Evolutionary conservation across 2,797 vertebrate genomes (phyloP).

Genomic region (Coendou prehensilis): DNA sequence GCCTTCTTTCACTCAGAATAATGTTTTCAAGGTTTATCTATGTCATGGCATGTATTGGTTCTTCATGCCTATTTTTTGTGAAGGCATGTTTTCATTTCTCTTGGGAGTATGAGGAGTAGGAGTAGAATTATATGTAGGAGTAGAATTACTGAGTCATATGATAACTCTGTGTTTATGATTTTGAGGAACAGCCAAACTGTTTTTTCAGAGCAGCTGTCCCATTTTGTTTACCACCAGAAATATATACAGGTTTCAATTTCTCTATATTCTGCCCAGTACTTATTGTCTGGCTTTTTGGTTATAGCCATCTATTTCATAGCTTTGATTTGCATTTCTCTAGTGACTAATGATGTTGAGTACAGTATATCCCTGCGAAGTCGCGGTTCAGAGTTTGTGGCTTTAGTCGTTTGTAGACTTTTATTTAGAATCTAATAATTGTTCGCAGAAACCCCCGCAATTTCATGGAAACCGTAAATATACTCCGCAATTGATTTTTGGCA

Average conservation of each 20-base stretch:
- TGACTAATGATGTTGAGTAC: background rate
- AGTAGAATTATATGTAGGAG: background rate
- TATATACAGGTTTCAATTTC: background rate
- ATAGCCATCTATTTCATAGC: background rate
- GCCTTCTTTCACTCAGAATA: slow-evolving; percentile 3
- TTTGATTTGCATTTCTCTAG: slow-evolving; percentile 50
- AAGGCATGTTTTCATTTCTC: too few relatives aligned
- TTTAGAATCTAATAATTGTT: background rate
- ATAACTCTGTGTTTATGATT: slow-evolving; percentile 57
- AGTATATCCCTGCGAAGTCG: background rate
- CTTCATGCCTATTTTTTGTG: background rate
- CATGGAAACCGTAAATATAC: background rate
- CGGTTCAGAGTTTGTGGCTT: background rate
- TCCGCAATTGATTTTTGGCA: background rate
- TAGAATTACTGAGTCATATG: background rate
- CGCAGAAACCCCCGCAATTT: background rate
- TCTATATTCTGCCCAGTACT: background rate
- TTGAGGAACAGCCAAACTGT: slow-evolving; percentile 43
- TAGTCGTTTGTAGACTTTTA: background rate
- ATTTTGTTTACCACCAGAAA: slow-evolving; percentile 46
- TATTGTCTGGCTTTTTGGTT: slow-evolving; percentile 35
- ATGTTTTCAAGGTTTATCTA: slow-evolving; percentile 6
- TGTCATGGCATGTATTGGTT: background rate
- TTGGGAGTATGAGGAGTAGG: too few relatives aligned
- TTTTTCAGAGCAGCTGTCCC: background rate